A percentile compares a stretch with the other conserved stretches of the same genome.
These are phyloP conservation scores for Amphipyra tragopoginis DNA, from an alignment of 2,888 invertebrate genomes.

Conservation along the genomic window DNA sequence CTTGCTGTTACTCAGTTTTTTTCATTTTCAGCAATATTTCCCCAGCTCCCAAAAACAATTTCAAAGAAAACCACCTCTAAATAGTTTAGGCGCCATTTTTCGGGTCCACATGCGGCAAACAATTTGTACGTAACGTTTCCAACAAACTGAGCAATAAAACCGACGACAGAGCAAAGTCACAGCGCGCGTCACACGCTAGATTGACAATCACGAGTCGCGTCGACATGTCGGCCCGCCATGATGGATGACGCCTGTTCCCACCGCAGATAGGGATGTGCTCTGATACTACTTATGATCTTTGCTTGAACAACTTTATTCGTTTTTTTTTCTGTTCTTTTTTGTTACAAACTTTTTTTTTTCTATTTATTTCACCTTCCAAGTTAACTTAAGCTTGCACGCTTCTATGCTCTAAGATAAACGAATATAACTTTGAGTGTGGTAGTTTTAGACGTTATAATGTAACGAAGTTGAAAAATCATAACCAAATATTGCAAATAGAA, in stretches of 20 bases:
- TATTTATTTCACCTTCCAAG: too few species aligned
- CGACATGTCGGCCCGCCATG: conserved; percentile 66
- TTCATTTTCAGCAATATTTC: conserved; percentile 18
- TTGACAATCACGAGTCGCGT: conserved; percentile 75
- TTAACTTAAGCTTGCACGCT: too few species aligned
- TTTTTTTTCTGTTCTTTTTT: background rate
- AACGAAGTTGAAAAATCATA: too few species aligned
- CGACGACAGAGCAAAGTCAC: conserved; percentile 62
- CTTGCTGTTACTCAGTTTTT: conserved; percentile 1
- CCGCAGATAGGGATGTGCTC: conserved; percentile 51
- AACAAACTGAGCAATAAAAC: conserved; percentile 67
- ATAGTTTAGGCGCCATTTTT: conserved; percentile 42
- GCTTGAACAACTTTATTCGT: conserved; percentile 3
- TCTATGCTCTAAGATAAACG: too few species aligned
- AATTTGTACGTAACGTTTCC: conserved; percentile 59
- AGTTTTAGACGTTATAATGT: too few species aligned
- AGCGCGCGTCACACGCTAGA: conserved; percentile 68
- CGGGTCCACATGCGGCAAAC: conserved; percentile 43
- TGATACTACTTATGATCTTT: conserved; percentile 40
- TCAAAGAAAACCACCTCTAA: conserved; percentile 45
- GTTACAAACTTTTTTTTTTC: too few species aligned
- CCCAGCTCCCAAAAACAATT: conserved; percentile 33
- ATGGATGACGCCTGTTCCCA: conserved; percentile 66
- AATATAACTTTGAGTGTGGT: too few species aligned
- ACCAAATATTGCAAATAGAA: too few species aligned